A percentile compares a stretch with the other conserved stretches of the same genome.
These are phyloP conservation scores for Drosophila orosa DNA, from an alignment of 1,140 invertebrate species.

Conservation along the genomic window DNA sequence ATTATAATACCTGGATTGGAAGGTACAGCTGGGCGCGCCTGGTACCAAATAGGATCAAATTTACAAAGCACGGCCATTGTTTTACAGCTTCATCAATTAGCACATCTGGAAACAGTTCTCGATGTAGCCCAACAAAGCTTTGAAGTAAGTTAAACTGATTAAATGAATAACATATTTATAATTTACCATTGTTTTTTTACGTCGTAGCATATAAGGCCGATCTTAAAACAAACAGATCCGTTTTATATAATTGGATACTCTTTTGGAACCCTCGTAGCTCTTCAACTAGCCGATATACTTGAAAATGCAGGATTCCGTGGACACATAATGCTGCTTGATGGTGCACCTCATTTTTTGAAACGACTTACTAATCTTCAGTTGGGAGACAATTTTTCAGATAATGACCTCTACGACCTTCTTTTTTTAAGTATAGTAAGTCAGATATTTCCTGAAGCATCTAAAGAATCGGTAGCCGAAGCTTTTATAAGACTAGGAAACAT, in stretches of 20 bases:
- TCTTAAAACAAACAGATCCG: conserved; percentile 85
- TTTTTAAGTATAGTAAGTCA: conserved; percentile 85
- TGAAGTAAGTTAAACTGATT: conserved; percentile 52
- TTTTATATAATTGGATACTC: conserved; percentile 88
- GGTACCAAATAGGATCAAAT: conserved; percentile 65
- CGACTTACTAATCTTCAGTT: conserved; percentile 83
- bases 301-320: conserved; percentile 86
- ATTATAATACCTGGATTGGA: conserved; percentile 94
- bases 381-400: conserved; percentile 83
- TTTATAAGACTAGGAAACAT: conserved; percentile 67
- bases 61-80: conserved; percentile 58
- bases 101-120: conserved; percentile 52
- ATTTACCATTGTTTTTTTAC: not conserved
- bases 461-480: conserved; percentile 85
- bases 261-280: conserved; percentile 86
- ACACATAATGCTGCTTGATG: conserved; percentile 86
- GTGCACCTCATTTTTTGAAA: conserved; percentile 86
- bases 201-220: conserved; percentile 85
- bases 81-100: conserved; percentile 66
- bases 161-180: too few relatives aligned
- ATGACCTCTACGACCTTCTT: conserved; percentile 85
- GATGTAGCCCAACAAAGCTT: conserved; percentile 61
- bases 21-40: conserved; percentile 86
- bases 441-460: conserved; percentile 85
- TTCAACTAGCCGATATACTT: conserved; percentile 86